phyloP scores from a whole-genome alignment of 2,888 invertebrate genomes.

The Aporophyla nigra region DNA sequence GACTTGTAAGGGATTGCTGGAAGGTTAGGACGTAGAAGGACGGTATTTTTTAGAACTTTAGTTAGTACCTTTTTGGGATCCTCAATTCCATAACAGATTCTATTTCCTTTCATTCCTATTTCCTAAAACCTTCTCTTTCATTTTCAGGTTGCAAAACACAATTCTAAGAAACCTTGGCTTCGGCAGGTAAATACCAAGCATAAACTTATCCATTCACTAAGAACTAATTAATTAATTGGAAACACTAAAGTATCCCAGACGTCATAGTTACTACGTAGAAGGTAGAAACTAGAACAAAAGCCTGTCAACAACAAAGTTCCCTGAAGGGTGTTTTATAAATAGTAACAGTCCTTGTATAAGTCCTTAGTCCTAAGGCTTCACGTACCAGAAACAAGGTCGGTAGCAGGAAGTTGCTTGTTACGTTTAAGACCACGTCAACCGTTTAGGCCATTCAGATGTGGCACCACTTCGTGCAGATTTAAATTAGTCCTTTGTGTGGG shows the following conservation, averaged over 20 bases:
- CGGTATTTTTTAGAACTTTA: background rate
- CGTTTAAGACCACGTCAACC: conserved; percentile 44
- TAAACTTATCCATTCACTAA: conserved; percentile 8
- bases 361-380: conserved; percentile 73
- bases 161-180: conserved; percentile 28
- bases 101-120: conserved; percentile 6
- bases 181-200: conserved; percentile 37
- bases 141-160: conserved; percentile 41
- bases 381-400: conserved; percentile 64
- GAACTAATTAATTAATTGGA: conserved; percentile 15
- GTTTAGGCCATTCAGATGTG: conserved; percentile 61
- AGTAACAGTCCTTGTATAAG: conserved; percentile 56
- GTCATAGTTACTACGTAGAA: conserved; percentile 4
- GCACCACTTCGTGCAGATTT: conserved; percentile 25
- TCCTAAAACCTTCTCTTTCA: conserved; percentile 36
- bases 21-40: no score
- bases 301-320: conserved; percentile 22
- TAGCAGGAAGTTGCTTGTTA: conserved; percentile 71
- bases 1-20: no score
- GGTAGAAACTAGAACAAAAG: conserved; percentile 39
- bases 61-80: background rate
- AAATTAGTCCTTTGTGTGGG: conserved; percentile 54
- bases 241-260: background rate
- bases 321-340: conserved; percentile 63
- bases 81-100: background rate